Evolutionary conservation across 1,140 invertebrate genomes (phyloP).

Genomic region (Eriocheir sinensis): DNA sequence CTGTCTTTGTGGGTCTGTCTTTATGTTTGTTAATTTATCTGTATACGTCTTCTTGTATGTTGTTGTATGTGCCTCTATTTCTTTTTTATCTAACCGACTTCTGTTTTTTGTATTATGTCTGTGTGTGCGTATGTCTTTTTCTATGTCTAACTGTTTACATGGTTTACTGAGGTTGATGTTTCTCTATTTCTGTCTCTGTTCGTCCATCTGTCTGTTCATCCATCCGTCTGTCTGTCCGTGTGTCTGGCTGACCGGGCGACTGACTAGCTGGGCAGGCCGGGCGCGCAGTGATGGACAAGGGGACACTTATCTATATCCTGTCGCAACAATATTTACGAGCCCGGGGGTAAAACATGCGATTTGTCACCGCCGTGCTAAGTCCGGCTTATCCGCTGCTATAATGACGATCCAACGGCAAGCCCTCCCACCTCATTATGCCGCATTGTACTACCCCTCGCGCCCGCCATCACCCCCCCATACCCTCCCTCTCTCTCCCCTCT

Average conservation of each 20-base stretch:
- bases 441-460: neutral
- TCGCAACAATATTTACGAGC: slow-evolving; percentile 46
- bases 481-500: too few species aligned
- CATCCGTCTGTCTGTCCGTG: neutral
- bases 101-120: too few species aligned
- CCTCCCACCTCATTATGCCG: slow-evolving; percentile 54
- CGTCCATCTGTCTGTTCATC: neutral
- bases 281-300: neutral
- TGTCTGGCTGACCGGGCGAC: neutral
- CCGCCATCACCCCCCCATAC: neutral
- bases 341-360: slow-evolving; percentile 42
- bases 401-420: slow-evolving; percentile 42
- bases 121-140: neutral
- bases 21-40: too few species aligned
- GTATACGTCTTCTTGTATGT: too few species aligned
- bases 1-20: too few species aligned
- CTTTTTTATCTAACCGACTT: too few species aligned
- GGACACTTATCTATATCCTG: slow-evolving; percentile 50
- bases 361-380: slow-evolving; percentile 34
- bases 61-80: too few species aligned
- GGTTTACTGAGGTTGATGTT: neutral
- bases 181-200: too few species aligned
- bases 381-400: slow-evolving; percentile 36
- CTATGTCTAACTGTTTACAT: neutral
- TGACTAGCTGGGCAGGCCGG: neutral